phyloP scores from a whole-genome alignment of 2,113 vertebrate genomes.

The Loxodonta africana region DNA sequence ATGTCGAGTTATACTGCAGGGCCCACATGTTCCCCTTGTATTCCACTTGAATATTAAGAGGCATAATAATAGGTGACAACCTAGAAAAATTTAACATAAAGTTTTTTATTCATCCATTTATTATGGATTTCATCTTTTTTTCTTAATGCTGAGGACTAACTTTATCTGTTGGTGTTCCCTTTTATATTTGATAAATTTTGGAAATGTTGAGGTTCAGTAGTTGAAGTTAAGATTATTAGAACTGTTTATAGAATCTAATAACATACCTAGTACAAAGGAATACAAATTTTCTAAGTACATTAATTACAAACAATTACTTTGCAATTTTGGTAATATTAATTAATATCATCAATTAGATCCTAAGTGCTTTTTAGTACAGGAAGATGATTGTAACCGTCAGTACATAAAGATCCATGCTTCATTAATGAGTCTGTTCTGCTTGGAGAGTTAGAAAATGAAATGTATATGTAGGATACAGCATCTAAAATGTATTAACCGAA shows the following conservation, averaged over 20 bases:
- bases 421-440: conserved; percentile 37
- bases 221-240: neutral
- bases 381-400: conserved; percentile 2
- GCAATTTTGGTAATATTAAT: neutral
- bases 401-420: neutral
- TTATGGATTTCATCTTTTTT: neutral
- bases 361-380: neutral
- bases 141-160: conserved; percentile 10
- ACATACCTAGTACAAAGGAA: neutral
- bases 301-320: neutral
- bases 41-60: conserved; percentile 20
- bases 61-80: conserved; percentile 37
- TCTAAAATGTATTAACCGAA: neutral
- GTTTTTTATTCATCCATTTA: conserved; percentile 20
- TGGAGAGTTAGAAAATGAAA: conserved; percentile 1
- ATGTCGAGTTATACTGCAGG: neutral
- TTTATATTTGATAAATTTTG: conserved; percentile 19
- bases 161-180: neutral
- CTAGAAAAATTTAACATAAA: neutral
- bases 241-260: neutral
- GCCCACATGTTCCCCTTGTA: neutral
- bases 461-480: neutral
- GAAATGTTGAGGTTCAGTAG: neutral
- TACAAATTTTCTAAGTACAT: conserved; percentile 13
- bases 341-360: neutral